Base-by-base conservation (phyloP, 2,797 vertebrate genomes). In the Halcyon leucocephala region DNA sequence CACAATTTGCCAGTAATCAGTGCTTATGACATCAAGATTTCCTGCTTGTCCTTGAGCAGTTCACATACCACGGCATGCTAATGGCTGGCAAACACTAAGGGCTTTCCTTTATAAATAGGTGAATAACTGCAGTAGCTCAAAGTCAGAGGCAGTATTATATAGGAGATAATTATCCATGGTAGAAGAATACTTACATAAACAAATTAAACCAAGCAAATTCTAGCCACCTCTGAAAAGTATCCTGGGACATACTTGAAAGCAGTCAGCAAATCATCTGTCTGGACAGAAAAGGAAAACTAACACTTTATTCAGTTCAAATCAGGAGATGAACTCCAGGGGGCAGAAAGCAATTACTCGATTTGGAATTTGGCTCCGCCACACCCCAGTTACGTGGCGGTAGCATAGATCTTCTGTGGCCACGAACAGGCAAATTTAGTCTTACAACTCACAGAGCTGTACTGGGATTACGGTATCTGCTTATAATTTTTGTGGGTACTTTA, bases 401-500 rank as follows among this genome's bases (percentile, higher is more conserved):
- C 35, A 70, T 66, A 82, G 82, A 66, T 90, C 67, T 88, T 64
- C 26, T 69, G 37, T 67, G 57, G 71, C 49, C 76, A 90, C 52
- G 65, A 84, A 82, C 41, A 66, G 69, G 44, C 20, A 93, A 85
- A 91, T 7, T 83, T 51, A 42, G 25, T 48, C 24, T 72, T 81
- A 54, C 2, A 20, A 44, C 51, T 95, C 89, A 89, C 10, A 2
- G 31, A 69, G 3, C 46, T 83, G 20, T 49, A n/a, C 19, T 42
- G 60, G 13, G 69, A 91, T 80, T 90, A 95, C 4, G 1, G 37
- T 78, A 86, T 37, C 58, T 73, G 31, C 20, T 37, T 64, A 60
- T 51, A 91, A 94, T 77, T 60, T 95, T 42, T 83, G 76, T 73
- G 57, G 54, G 20, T 88, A 84, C 33, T 89, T 96, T 89, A 76